Conservation (phyloP, 2,113 vertebrate genomes). For the Mus pahari region DNA sequence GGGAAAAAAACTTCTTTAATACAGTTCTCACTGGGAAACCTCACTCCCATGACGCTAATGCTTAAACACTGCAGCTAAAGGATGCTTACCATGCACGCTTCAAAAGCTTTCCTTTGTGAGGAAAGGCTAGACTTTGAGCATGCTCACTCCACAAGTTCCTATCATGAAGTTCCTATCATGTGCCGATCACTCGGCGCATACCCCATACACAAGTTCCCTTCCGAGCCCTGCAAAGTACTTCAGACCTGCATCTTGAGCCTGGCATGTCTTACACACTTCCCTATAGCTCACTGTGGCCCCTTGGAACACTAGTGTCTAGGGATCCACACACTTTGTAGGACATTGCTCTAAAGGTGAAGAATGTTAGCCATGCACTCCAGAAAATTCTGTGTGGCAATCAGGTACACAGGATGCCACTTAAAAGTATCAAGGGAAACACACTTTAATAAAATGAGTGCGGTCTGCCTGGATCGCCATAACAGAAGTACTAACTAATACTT, state of each 20-base stretch:
- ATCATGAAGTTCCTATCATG: neutral
- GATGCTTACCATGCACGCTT: accelerated
- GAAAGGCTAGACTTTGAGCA: neutral
- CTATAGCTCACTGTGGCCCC: neutral
- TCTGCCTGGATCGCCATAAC: neutral
- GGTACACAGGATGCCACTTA: neutral
- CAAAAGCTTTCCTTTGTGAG: neutral
- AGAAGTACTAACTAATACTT: too few species aligned
- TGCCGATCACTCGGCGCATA: neutral
- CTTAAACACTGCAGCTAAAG: neutral
- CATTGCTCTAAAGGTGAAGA: neutral
- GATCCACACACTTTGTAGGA: neutral
- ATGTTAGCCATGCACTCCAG: neutral
- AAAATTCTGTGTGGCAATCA: neutral
- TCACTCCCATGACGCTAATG: neutral
- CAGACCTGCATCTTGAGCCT: neutral
- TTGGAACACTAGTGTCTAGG: neutral
- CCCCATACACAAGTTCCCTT: neutral
- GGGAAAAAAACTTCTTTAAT: neutral
- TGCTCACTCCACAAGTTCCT: neutral
- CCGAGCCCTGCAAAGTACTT: too few species aligned
- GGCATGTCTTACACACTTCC: neutral
- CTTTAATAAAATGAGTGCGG: neutral
- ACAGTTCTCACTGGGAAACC: neutral
- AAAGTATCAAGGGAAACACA: neutral